Percentiles rank a stretch among this genome's conserved stretches.
Conservation (phyloP, 2,888 invertebrate genomes). For the Pterobdella sp. region DNA sequence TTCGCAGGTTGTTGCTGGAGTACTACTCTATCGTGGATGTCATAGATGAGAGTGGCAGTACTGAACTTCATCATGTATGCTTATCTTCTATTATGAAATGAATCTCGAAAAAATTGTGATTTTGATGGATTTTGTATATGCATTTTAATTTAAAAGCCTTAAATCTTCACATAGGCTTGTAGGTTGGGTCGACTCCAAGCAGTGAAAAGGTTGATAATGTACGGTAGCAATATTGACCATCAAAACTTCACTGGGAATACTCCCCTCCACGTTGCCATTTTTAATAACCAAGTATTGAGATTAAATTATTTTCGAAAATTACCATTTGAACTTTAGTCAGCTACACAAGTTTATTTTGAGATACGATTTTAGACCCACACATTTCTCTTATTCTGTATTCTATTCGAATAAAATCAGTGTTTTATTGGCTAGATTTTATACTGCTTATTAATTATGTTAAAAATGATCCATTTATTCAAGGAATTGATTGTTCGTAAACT, state of each 20-base stretch:
- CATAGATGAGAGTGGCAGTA: slow-evolving; percentile 19
- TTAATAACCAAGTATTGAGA: slow-evolving; percentile 27
- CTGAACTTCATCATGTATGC: slow-evolving; percentile 22
- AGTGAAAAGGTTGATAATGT: slow-evolving; percentile 17
- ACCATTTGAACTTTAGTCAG: no score
- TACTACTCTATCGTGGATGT: slow-evolving; percentile 27
- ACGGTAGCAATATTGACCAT: slow-evolving; percentile 21
- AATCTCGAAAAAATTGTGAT: no score
- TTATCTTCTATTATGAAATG: neutral
- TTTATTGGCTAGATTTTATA: no score
- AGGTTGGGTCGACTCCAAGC: slow-evolving; percentile 8
- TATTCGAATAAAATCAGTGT: no score
- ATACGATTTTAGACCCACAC: no score
- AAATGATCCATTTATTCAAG: no score
- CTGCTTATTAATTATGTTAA: no score
- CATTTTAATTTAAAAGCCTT: no score
- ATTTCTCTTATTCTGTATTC: no score
- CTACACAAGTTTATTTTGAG: no score
- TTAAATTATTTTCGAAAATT: no score
- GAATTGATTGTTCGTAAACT: slow-evolving; percentile 82
- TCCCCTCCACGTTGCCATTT: slow-evolving; percentile 18
- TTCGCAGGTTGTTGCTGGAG: slow-evolving; percentile 18
- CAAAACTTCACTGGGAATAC: slow-evolving; percentile 20
- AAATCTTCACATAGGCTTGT: neutral
- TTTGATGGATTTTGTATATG: no score